phyloP scores from a whole-genome alignment of 2,888 invertebrate genomes.

The Crocallis elinguaria region DNA sequence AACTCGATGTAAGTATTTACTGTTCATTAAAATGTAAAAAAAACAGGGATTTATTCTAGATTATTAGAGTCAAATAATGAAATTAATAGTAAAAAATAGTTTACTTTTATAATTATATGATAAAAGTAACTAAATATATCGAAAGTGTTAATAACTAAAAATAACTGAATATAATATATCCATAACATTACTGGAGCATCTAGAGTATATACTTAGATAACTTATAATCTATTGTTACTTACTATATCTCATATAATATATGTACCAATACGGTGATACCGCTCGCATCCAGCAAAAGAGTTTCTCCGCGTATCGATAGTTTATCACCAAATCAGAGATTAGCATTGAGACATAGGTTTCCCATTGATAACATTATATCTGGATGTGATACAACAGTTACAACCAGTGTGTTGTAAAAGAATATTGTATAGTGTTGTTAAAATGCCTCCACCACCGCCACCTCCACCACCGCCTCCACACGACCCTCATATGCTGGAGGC shows the following conservation, averaged over 20 bases:
- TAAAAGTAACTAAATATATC: no score
- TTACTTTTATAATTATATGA: no score
- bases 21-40: no score
- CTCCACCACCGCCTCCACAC: conserved; percentile 18
- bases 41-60: no score
- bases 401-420: not conserved
- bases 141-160: no score
- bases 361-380: conserved; percentile 1
- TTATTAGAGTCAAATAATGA: no score
- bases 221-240: conserved; percentile 1
- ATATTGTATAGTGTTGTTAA: conserved; percentile 1
- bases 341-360: not conserved
- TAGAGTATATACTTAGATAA: no score
- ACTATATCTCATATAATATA: not conserved
- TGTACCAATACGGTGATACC: not conserved
- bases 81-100: no score
- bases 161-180: no score
- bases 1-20: no score
- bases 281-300: not conserved
- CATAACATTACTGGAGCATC: no score
- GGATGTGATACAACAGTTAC: conserved; percentile 3
- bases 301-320: conserved; percentile 7
- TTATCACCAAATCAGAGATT: conserved; percentile 8
- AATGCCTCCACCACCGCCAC: conserved; percentile 37
- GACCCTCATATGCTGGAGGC: conserved; percentile 34